Evolutionary conservation across 2,797 vertebrate species (phyloP).

Genomic region (Hylomyscus alleni): DNA sequence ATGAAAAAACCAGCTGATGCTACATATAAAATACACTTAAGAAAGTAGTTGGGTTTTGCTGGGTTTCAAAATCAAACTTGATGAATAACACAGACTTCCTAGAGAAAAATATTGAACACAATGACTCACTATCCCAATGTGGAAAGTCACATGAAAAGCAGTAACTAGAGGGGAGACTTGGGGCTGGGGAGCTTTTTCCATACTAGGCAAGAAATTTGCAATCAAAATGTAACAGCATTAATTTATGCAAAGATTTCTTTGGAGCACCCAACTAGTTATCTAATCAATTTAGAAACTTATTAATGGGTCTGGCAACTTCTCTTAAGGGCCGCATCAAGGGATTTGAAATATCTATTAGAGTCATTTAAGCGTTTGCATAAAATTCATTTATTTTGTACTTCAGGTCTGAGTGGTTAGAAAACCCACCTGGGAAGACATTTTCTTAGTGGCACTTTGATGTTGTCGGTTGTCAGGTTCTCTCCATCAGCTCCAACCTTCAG

Average conservation of each 20-base stretch:
- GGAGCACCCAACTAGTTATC: constrained; percentile 58
- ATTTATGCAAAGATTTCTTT: constrained; percentile 72
- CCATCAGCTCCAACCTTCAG: neutral
- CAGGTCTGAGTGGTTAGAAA: constrained; percentile 34
- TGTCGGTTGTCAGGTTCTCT: constrained; percentile 45
- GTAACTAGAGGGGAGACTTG: constrained; percentile 54
- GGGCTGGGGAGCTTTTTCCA: constrained; percentile 82
- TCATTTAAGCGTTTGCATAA: constrained; percentile 63
- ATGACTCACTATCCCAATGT: constrained; percentile 86
- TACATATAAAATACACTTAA: constrained; percentile 77
- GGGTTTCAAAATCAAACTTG: constrained; percentile 83
- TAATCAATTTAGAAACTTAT: constrained; percentile 73
- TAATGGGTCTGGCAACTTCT: constrained; percentile 61
- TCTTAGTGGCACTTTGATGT: constrained; percentile 28
- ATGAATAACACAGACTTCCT: constrained; percentile 83
- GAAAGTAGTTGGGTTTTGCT: constrained; percentile 82
- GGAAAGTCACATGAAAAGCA: constrained; percentile 84
- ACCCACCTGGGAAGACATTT: neutral
- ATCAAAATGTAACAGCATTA: constrained; percentile 78
- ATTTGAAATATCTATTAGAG: constrained; percentile 47
- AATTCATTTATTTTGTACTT: constrained; percentile 62
- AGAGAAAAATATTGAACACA: constrained; percentile 83
- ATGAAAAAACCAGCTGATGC: constrained; percentile 74
- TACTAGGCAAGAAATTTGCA: constrained; percentile 55
- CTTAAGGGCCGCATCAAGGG: constrained; percentile 67